Base-by-base conservation (phyloP, 2,113 vertebrate species). In the Furnarius figulus region DNA sequence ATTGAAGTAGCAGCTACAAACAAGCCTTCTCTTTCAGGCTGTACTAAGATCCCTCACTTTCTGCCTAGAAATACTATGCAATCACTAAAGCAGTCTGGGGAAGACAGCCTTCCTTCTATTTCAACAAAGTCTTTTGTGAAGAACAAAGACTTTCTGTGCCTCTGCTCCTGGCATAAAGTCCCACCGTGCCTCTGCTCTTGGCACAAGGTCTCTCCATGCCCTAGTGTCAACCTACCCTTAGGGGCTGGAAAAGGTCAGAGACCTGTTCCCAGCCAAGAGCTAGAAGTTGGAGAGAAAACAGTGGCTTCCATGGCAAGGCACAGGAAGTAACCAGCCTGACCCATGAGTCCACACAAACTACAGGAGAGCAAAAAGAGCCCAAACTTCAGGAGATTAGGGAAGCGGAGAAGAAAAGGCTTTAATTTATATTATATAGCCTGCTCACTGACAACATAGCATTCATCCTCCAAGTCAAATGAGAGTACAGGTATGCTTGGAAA, bases 121-220 rank as follows among this genome's bases (percentile, higher is more conserved):
- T 92, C 77, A 95, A 59, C 80, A 79, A 87, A 80, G 81, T 78
- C 84, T 70, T 94, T 93, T 82, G 68, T 59, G 91, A 53, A 37
- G 37, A 96, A 96, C 89, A 96, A 94, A 96, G 91, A 77, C 81
- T 76, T 94, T 95, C 91, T 97, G 91, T 95, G 89, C 84, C 74
- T 89, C 76, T 87, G 47, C 82, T 95, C 44, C 87, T 87, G 95
- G 80, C 89, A 92, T 44, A 87, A 88, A 88, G 71, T 79, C 62
- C 75, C 73, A 67, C 71, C 3, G 2, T 77, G 86, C 67, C 61
- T 93, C 74, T 85, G 42, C 84, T 95, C 46, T 77, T 89, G 95
- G 82, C 90, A 93, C 59, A 82, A 89, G 85, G 68, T 76, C 65
- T 80, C 71, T 73, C 76, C 5, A 3, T 76, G 87, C 73, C 55